phyloP scores from a whole-genome alignment of 1,140 invertebrate species.

The Tribolium madens region DNA sequence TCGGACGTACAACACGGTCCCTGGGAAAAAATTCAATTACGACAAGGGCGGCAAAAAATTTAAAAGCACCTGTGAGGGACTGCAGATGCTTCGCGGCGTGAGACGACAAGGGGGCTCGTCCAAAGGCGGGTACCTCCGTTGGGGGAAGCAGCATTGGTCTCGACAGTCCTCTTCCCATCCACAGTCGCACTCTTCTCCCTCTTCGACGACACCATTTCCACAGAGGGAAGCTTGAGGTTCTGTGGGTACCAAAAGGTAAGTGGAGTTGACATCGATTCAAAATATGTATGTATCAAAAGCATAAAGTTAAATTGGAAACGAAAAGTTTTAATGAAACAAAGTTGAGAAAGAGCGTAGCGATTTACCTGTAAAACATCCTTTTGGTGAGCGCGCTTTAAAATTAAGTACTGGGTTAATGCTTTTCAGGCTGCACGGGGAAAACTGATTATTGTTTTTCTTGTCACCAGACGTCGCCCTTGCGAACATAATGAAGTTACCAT shows the following conservation, averaged over 20 bases:
- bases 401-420: conserved; percentile 96
- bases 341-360: conserved; percentile 30
- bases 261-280: background rate
- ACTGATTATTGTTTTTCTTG: conserved; percentile 96
- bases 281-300: conserved; percentile 39
- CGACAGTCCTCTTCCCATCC: conserved; percentile 97
- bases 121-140: conserved; percentile 79
- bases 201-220: conserved; percentile 97
- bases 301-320: conserved; percentile 30
- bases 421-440: conserved; percentile 91
- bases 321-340: conserved; percentile 38
- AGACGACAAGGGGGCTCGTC: conserved; percentile 88
- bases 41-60: too few species aligned
- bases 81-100: conserved; percentile 81
- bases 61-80: conserved; percentile 79
- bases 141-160: conserved; percentile 94
- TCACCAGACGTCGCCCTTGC: conserved; percentile 95
- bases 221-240: conserved; percentile 92
- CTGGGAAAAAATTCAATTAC: conserved; percentile 69
- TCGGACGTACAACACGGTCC: conserved; percentile 94
- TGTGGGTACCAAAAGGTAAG: conserved; percentile 59
- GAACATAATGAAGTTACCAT: conserved; percentile 99
- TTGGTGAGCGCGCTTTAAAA: conserved; percentile 88
- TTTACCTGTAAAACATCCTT: conserved; percentile 92
- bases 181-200: conserved; percentile 97